phyloP scores from a whole-genome alignment of 2,888 invertebrate species.

The Alviniconcha strummeri region DNA sequence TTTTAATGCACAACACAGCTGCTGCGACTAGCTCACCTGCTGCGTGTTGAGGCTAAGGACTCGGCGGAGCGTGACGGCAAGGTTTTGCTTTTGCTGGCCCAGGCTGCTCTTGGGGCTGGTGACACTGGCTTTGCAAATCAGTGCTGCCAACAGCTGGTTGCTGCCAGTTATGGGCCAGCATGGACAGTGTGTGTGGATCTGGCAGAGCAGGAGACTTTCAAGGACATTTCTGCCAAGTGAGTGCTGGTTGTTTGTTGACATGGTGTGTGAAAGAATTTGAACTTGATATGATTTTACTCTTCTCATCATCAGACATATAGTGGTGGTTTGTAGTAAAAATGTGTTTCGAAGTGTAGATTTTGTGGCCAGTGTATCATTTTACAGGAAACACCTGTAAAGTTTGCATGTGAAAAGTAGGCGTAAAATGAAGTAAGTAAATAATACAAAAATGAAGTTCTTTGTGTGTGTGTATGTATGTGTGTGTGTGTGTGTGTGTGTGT shows the following conservation, averaged over 20 bases:
- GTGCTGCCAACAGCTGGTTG: constrained; percentile 76
- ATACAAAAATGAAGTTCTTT: too few species aligned
- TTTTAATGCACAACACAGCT: constrained; percentile 67
- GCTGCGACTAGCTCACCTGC: constrained; percentile 79
- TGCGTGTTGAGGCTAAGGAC: constrained; percentile 79
- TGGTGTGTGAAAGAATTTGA: constrained; percentile 47
- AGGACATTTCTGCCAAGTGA: constrained; percentile 73
- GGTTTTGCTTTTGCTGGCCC: constrained; percentile 76
- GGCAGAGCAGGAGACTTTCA: constrained; percentile 75
- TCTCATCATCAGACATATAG: too few species aligned
- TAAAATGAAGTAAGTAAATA: too few species aligned
- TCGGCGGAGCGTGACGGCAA: constrained; percentile 74
- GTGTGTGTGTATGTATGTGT: background rate
- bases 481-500: background rate
- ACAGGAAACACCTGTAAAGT: too few species aligned
- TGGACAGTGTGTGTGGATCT: constrained; percentile 77
- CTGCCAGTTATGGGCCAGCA: constrained; percentile 75
- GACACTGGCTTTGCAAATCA: constrained; percentile 71
- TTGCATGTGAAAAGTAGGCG: too few species aligned
- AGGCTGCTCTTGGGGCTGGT: constrained; percentile 69
- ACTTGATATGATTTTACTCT: background rate
- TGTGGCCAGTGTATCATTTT: too few species aligned
- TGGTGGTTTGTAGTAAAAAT: too few species aligned
- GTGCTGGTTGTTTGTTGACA: constrained; percentile 23
- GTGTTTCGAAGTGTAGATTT: too few species aligned